phyloP scores from a whole-genome alignment of 2,113 vertebrate species.

The Misgurnus anguillicaudatus region DNA sequence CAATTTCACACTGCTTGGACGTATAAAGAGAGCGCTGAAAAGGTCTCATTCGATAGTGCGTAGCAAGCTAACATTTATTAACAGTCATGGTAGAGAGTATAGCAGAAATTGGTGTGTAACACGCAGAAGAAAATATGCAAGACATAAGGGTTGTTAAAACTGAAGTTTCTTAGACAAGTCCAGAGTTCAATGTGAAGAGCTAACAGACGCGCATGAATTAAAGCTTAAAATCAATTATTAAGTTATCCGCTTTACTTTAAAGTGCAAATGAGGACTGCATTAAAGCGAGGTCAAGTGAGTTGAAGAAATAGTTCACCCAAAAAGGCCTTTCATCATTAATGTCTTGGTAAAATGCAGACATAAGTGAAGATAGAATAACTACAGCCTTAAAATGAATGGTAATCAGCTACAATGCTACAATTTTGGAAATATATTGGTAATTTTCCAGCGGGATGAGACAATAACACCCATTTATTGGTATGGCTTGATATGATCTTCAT shows the following conservation, averaged over 20 bases:
- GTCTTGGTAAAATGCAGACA: background rate
- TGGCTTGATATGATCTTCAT: too few species aligned
- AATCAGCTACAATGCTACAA: background rate
- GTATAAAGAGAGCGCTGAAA: constrained; percentile 26
- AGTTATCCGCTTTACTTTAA: background rate
- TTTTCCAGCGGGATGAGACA: too few species aligned
- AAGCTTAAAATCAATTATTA: background rate
- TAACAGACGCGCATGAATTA: background rate
- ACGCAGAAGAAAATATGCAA: background rate
- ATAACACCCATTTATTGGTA: too few species aligned
- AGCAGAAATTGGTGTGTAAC: constrained; percentile 20
- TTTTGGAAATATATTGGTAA: background rate
- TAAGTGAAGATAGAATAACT: background rate
- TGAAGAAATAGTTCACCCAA: too few species aligned
- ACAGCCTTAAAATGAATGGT: background rate
- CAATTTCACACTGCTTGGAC: constrained; percentile 51
- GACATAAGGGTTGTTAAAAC: constrained; percentile 10
- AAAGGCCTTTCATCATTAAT: too few species aligned
- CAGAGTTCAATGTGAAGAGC: background rate
- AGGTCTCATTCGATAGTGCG: background rate
- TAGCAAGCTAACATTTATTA: constrained; percentile 42
- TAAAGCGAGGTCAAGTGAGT: background rate
- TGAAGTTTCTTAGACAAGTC: background rate
- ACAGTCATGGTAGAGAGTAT: constrained; percentile 10
- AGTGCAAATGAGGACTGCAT: constrained; percentile 5